Base-by-base conservation (phyloP, 2,888 invertebrate species). In the Tipula unca region DNA sequence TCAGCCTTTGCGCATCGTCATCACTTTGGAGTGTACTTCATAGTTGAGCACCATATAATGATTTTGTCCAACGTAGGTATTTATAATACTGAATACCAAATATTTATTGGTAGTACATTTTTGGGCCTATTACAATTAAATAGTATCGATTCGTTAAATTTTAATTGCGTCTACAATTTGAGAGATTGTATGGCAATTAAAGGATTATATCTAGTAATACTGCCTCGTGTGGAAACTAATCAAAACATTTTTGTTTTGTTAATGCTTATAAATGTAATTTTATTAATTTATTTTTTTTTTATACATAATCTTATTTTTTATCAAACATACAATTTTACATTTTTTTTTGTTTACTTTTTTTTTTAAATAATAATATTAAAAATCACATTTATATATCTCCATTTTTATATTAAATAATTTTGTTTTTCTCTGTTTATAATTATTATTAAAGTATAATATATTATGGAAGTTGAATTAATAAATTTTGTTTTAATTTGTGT, bases 191-290 rank as follows among this genome's bases (percentile, higher is more conserved):
- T n/a, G n/a, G n/a, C n/a, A n/a, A n/a, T n/a, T n/a, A n/a, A n/a
- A n/a, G n/a, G n/a, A n/a, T n/a, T n/a, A n/a, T n/a, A n/a, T n/a
- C n/a, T n/a, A n/a, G n/a, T n/a, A n/a, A n/a, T n/a, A n/a, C n/a
- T n/a, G n/a, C n/a, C n/a, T n/a, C n/a, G n/a, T n/a, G n/a, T n/a
- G n/a, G n/a, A n/a, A n/a, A n/a, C n/a, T n/a, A 42, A 14, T 3
- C 42, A 42, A 42, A 1, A 42, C 14, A 54, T 54, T 54, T 39
- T 48, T 69, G 3, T 69, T 69, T 69, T 69, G 69, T 69, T 69
- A 69, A 69, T 69, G 69, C 69, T 69, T 69, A 69, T 69, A 69
- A 69, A 69, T 69, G 69, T 69, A 69, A 69, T 69, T 69, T 69
- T 69, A 69, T 69, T 69, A 25, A 69, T 69, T 69, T 69, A 69